Evolutionary conservation across 2,888 invertebrate genomes (phyloP).

Genomic region (Drosophila eohydei): DNA sequence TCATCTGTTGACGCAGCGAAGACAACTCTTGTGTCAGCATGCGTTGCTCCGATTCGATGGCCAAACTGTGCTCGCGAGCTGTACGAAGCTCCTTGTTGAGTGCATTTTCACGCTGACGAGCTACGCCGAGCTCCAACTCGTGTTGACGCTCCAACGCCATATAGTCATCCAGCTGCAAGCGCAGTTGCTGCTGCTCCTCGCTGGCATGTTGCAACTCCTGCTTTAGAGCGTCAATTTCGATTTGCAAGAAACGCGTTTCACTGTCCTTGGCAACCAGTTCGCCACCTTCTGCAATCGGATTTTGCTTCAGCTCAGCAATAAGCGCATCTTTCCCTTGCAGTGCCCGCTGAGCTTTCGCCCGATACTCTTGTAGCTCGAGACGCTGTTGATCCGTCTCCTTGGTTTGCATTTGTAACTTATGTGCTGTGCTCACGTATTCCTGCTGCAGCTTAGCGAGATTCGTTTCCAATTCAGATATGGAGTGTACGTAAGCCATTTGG

Average conservation of each 20-base stretch:
- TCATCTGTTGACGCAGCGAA: conserved; percentile 84
- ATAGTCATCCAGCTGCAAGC: conserved; percentile 71
- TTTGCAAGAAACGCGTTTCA: conserved; percentile 84
- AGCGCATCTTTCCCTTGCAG: conserved; percentile 91
- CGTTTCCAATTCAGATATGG: conserved; percentile 83
- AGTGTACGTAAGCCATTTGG: conserved; percentile 78
- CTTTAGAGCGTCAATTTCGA: conserved; percentile 88
- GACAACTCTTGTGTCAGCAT: conserved; percentile 83
- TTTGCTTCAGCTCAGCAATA: conserved; percentile 87
- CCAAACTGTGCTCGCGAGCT: conserved; percentile 85
- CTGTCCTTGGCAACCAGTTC: conserved; percentile 61
- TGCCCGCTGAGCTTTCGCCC: conserved; percentile 91
- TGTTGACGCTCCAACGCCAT: conserved; percentile 62
- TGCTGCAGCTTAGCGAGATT: conserved; percentile 85
- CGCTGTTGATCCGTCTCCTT: conserved; percentile 85
- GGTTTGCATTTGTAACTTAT: conserved; percentile 85
- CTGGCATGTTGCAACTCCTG: conserved; percentile 76
- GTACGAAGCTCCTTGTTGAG: conserved; percentile 74
- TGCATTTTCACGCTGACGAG: conserved; percentile 65
- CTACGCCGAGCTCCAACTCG: conserved; percentile 52
- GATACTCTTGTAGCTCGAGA: conserved; percentile 90
- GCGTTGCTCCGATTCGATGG: conserved; percentile 83
- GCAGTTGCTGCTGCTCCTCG: conserved; percentile 71
- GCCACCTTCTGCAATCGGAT: conserved; percentile 22
- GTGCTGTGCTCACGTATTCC: conserved; percentile 84